Base-by-base conservation (phyloP, 1,140 invertebrate species). In the Zaprionus davidi region DNA sequence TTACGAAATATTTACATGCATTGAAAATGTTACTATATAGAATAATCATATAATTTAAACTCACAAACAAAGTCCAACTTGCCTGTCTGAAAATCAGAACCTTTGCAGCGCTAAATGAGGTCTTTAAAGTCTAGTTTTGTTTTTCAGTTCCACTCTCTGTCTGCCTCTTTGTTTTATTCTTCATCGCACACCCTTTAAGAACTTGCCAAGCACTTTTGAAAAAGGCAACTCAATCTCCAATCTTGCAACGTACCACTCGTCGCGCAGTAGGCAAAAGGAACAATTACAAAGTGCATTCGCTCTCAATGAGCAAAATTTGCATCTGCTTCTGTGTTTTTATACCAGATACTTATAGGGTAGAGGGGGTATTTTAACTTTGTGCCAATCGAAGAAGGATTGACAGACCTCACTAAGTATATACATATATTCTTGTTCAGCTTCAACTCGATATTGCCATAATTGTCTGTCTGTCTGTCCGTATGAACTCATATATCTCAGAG, bases 221-320 rank as follows among this genome's bases (percentile, higher is more conserved):
- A 49, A 20, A 3, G 7, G n/a, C 44, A 49, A 49, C 46, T 51
- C 46, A 51, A 51, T 51, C 41, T 46, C 5, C 41, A 46, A 11
- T 46, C 41, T 46, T 22, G 46, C 5, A 46, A 17, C 46, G 17
- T 12, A 49, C 44, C n/a, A 38, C 12, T 38, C 13, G 13, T 5
- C 36, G 13, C 13, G 13, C 38, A n/a, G 38, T 15, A 41, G 15
- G 38, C 41, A 51, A 22, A 51, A 5, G 12, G 46, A 22, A 51
- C 46, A 51, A 51, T 51, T 24, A 51, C 46, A 24, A 51, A 24
- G 46, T 51, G 46, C 46, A 49, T 51, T 51, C 46, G 46, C 46
- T 51, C 46, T 51, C 46, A 51, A 24, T 51, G 20, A 51, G 46
- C 20, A 12, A 51, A 51, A 51, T 51, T 51, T 51, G 46, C 46